phyloP scores from a whole-genome alignment of 2,797 vertebrate species.

The Tinamus major region DNA sequence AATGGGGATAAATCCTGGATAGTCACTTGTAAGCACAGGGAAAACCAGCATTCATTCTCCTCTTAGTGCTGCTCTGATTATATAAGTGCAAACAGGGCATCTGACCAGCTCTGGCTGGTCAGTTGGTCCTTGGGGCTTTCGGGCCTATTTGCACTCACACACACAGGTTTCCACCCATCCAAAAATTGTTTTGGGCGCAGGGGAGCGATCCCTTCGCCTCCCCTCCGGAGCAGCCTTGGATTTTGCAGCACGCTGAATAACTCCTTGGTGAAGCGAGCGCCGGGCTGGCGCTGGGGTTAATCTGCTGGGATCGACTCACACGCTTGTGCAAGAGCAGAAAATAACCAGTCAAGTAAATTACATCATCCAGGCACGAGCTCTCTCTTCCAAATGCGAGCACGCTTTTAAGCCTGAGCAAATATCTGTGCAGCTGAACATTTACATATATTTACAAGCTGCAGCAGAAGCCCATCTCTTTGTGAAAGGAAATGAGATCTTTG shows the following conservation, averaged over 20 bases:
- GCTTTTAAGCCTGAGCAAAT: conserved; percentile 53
- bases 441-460: conserved; percentile 29
- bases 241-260: conserved; percentile 32
- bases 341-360: conserved; percentile 74
- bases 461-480: not conserved
- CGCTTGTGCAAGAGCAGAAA: conserved; percentile 71
- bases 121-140: conserved; percentile 32
- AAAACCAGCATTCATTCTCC: not conserved
- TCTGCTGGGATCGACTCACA: conserved; percentile 67
- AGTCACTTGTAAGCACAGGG: not conserved
- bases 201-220: conserved; percentile 6
- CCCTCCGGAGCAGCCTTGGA: conserved; percentile 45
- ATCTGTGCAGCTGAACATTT: conserved; percentile 27
- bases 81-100: conserved; percentile 6
- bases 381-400: conserved; percentile 74
- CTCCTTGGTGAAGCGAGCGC: not conserved
- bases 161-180: conserved; percentile 55
- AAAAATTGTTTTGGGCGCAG: conserved; percentile 30
- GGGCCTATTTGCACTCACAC: conserved; percentile 59
- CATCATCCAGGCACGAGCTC: conserved; percentile 78
- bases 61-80: conserved; percentile 28
- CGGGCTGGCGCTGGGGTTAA: conserved; percentile 64
- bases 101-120: not conserved
- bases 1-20: not conserved
- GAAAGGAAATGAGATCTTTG: not conserved